phyloP scores from a whole-genome alignment of 2,888 invertebrate species.

The Polyommatus iphigenia region DNA sequence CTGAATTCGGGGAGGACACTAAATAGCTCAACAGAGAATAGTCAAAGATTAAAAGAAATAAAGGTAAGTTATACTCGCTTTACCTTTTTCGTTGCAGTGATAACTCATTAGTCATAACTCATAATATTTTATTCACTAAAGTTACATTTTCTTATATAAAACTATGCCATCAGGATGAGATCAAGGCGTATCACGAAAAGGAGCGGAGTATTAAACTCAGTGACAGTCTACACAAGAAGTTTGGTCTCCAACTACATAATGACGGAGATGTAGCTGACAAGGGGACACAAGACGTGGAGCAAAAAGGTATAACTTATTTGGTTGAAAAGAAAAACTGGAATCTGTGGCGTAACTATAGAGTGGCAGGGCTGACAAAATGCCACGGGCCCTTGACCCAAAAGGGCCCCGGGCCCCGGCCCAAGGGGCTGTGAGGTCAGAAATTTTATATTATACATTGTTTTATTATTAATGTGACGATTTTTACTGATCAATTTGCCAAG shows the following conservation, averaged over 20 bases:
- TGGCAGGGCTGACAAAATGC: too few species aligned
- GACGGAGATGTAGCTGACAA: slow-evolving; percentile 59
- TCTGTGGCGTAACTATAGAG: too few species aligned
- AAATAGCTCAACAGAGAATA: slow-evolving; percentile 58
- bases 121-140: neutral
- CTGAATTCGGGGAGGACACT: slow-evolving; percentile 52
- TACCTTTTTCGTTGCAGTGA: too few species aligned
- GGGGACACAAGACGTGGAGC: slow-evolving; percentile 58
- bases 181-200: slow-evolving; percentile 60
- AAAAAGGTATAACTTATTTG: slow-evolving; percentile 40
- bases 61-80: slow-evolving; percentile 52
- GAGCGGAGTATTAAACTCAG: slow-evolving; percentile 58
- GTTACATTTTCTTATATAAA: neutral
- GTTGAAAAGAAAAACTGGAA: neutral
- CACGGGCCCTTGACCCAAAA: too few species aligned
- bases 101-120: too few species aligned
- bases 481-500: too few species aligned
- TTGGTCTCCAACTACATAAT: slow-evolving; percentile 65
- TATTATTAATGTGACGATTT: too few species aligned
- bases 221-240: slow-evolving; percentile 59
- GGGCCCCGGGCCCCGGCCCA: too few species aligned
- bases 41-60: slow-evolving; percentile 60
- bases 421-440: too few species aligned
- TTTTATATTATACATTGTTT: too few species aligned
- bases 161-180: slow-evolving; percentile 64